Evolutionary conservation across 2,113 vertebrate species (phyloP).

Genomic region (Falcunculus frontatus): DNA sequence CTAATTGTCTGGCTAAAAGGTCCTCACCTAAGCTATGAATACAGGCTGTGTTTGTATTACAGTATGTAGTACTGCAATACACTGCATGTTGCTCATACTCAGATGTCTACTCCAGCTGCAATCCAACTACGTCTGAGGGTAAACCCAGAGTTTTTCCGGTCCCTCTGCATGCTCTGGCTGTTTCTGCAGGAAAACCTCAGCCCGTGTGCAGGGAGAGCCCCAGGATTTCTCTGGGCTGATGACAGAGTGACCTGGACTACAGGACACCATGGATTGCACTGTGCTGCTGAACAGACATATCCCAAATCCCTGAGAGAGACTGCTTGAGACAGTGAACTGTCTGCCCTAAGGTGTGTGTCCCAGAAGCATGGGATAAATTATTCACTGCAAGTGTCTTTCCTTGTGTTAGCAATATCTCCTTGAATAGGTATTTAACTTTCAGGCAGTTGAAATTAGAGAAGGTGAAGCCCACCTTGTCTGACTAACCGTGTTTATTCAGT

Average conservation of each 20-base stretch:
- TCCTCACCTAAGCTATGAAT: background rate
- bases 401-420: background rate
- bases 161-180: background rate
- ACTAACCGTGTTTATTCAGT: background rate
- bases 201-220: fast-evolving
- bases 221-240: background rate
- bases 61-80: background rate
- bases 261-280: background rate
- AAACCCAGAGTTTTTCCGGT: background rate
- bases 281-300: background rate
- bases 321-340: background rate
- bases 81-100: background rate
- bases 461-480: background rate
- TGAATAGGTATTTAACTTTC: background rate
- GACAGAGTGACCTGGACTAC: background rate
- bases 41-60: background rate
- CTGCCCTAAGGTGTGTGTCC: background rate
- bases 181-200: background rate
- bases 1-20: background rate
- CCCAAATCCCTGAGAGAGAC: background rate
- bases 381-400: background rate
- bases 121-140: background rate
- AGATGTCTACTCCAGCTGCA: background rate
- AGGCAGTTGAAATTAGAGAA: background rate
- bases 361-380: background rate